Base-by-base conservation (phyloP, 2,113 vertebrate species). In the Anser brachyrhynchus region DNA sequence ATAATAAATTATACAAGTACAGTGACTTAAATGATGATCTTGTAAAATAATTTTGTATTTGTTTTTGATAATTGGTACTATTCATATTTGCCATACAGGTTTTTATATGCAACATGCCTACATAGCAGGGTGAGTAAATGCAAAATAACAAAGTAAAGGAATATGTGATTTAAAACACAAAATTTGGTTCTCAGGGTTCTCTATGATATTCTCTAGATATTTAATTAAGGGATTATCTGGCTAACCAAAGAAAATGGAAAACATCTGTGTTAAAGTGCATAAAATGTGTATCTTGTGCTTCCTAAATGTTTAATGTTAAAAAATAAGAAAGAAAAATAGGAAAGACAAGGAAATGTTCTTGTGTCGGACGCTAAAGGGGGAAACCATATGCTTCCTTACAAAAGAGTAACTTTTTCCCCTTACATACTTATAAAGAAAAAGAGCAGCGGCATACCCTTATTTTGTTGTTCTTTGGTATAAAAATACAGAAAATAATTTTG, bases 191-290 rank as follows among this genome's bases (percentile, higher is more conserved):
- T 88, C 55, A 66, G 57, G 29, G 21, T 82, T 37, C 70, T 85
- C 16, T 55, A 29, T 84, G 70, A 37, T 37, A 37, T 37, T 37
- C 37, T 37, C 37, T 77, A 85, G 59, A 41, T 89, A 74, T 59
- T 92, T 93, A 92, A 91, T 94, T 84, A 95, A 89, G 59, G 58
- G 62, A 75, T 96, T 73, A 75, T 92, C 31, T 74, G 46, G 9
- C 28, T 86, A 88, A 95, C 33, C 79, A 73, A 91, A 86, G 87
- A 97, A 62, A 26, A 84, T 69, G 89, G 93, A 59, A 79, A 92
- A 31, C 41, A 52, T 94, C 90, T 94, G 77, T 83, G 89, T 39
- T 70, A 22, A 83, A 88, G 59, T 82, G 49, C 35, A 71, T 74
- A 51, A 84, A 58, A 54, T 81, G 7, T 81, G 35, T 85, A 87